Evolutionary conservation across 2,888 invertebrate genomes (phyloP), one percentile per base, ranked within the genome.

Genomic region (Adineta ricciae): DNA sequence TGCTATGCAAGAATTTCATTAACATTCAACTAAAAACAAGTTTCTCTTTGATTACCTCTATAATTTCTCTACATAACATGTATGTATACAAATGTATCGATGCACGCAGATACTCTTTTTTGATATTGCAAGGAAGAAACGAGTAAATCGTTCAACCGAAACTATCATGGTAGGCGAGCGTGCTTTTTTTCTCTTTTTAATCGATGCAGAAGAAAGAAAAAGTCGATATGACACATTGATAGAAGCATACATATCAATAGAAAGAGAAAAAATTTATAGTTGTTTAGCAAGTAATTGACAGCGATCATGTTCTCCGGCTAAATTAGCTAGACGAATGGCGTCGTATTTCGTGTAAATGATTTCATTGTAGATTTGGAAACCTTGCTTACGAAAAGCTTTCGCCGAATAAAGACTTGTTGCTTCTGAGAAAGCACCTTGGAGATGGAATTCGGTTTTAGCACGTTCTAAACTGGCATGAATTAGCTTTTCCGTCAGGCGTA

Each of bases 391-490:
- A 78, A 78, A 78, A 41, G 78, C 78, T 78, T 78, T 78, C 9
- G 78, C 21, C 41, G 78, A 78, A 78, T 78, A 78, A n/a, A 78
- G 41, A 78, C 78, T 78, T 78, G 78, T 78, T 2, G 78, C 78
- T 78, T 78, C 78, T 1, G 78, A 78, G n/a, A 78, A 78, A n/a
- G 78, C 78, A 36, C 24, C 78, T n/a, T 41, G 24, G 4, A 78
- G 38, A 41, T n/a, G 14, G 2, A 41, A 41, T 78, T 24, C 11
- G 19, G 1, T 27, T 78, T 78, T 78, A 19, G 78, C 78, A 36
- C 78, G 78, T 78, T 78, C 78, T 41, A 78, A 78, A 41, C 78
- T 78, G 38, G 78, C 38, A 78, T 41, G 78, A 38, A 78, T 78
- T 41, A 78, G 41, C 41, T 78, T 78, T 78, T 78, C 78, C 14